Evolutionary conservation across 2,888 invertebrate species (phyloP).

Genomic region (Microplitis manilae): DNA sequence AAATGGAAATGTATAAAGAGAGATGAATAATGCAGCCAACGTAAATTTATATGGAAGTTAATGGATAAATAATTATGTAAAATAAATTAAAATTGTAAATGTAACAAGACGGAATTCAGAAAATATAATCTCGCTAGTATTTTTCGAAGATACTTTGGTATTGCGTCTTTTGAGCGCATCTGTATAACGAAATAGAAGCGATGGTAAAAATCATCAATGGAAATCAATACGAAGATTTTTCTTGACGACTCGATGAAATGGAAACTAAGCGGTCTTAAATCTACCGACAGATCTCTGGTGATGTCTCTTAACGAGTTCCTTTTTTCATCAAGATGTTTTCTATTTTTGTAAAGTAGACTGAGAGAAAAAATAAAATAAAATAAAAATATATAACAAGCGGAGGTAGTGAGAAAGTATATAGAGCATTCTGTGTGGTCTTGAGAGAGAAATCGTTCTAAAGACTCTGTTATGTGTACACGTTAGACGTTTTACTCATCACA

Average conservation of each 20-base stretch:
- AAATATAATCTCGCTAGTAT: no score
- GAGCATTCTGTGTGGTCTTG: slow-evolving; percentile 11
- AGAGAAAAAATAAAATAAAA: slow-evolving; percentile 34
- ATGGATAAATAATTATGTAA: neutral
- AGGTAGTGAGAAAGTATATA: slow-evolving; percentile 38
- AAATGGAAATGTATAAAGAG: neutral
- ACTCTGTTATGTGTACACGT: slow-evolving; percentile 42
- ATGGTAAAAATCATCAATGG: slow-evolving; percentile 8
- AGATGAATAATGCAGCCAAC: neutral
- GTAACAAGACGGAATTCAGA: no score
- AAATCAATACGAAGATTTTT: slow-evolving; percentile 41
- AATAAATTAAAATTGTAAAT: neutral
- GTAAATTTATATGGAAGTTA: neutral
- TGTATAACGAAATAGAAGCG: neutral
- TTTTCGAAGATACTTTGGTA: no score
- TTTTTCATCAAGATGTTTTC: slow-evolving; percentile 46
- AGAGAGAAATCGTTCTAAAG: slow-evolving; percentile 28
- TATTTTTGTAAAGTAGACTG: slow-evolving; percentile 49
- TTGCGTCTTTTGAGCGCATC: no score
- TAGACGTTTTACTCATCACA: slow-evolving; percentile 25
- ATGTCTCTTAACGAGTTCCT: slow-evolving; percentile 49
- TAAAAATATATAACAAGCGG: slow-evolving; percentile 38
- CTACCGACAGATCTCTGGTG: slow-evolving; percentile 48
- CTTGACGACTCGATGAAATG: slow-evolving; percentile 41
- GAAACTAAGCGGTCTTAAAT: slow-evolving; percentile 48